Conservation (phyloP, 2,888 invertebrate species). For the Apodemia zela region DNA sequence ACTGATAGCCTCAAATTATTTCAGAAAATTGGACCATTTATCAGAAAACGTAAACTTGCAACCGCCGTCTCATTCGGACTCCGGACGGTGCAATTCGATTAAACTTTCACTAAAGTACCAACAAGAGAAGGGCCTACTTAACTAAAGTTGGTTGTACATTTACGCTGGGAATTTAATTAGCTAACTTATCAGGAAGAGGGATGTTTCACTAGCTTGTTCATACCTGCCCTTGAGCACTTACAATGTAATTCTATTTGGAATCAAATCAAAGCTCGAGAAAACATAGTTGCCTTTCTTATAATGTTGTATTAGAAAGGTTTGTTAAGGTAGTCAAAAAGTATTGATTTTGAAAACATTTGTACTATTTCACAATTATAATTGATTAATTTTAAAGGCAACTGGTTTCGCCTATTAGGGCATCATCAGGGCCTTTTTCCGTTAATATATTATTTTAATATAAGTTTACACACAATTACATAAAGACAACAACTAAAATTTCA, state of each 20-base stretch:
- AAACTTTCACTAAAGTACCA: conserved; percentile 67
- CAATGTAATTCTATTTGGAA: conserved; percentile 2
- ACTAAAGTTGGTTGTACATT: conserved; percentile 62
- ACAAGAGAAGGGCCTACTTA: conserved; percentile 62
- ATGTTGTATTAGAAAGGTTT: not conserved
- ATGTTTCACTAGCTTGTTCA: conserved; percentile 36
- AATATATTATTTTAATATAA: too few species aligned
- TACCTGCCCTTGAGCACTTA: conserved; percentile 32
- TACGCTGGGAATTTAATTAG: conserved; percentile 70
- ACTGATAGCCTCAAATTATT: too few species aligned
- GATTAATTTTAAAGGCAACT: too few species aligned
- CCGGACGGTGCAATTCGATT: conserved; percentile 73
- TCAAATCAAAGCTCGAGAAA: not conserved
- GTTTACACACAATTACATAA: too few species aligned
- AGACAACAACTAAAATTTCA: too few species aligned
- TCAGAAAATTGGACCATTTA: conserved; percentile 44
- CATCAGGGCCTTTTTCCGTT: too few species aligned
- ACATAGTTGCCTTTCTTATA: not conserved
- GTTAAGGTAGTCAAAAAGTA: too few species aligned
- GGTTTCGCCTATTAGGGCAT: too few species aligned
- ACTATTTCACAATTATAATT: too few species aligned
- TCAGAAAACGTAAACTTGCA: conserved; percentile 50
- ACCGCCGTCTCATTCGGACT: conserved; percentile 40
- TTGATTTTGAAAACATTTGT: too few species aligned
- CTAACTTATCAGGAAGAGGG: conserved; percentile 51